Percentiles rank a stretch among this genome's conserved stretches.
These are phyloP conservation scores for Menura novaehollandiae DNA, from an alignment of 2,113 vertebrate genomes.

Conservation along the genomic window DNA sequence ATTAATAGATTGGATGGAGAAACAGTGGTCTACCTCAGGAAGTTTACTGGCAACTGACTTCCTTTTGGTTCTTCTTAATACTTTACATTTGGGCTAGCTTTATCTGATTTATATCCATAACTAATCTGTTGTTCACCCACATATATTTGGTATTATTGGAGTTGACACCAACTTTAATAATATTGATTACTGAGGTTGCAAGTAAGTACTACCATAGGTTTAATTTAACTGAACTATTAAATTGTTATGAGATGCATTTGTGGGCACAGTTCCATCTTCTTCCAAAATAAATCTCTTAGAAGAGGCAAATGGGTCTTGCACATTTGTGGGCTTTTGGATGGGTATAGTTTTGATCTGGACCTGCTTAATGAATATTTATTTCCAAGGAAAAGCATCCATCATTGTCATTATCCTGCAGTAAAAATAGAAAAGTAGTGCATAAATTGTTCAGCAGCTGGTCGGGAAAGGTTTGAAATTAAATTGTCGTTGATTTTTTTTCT, in stretches of 20 bases:
- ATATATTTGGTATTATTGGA: slow-evolving; percentile 43
- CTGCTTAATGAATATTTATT: slow-evolving; percentile 75
- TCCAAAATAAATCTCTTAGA: slow-evolving; percentile 53
- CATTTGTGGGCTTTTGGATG: slow-evolving; percentile 14
- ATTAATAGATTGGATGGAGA: background rate
- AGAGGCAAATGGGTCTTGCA: slow-evolving; percentile 35
- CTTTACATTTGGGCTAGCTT: background rate
- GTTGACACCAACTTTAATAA: slow-evolving; percentile 42
- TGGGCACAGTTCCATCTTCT: slow-evolving; percentile 46
- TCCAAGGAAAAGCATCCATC: slow-evolving; percentile 71
- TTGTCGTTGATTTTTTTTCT: slow-evolving; percentile 69
- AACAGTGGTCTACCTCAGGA: slow-evolving; percentile 3
- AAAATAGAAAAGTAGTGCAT: slow-evolving; percentile 69
- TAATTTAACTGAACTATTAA: slow-evolving; percentile 67
- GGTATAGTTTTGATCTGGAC: slow-evolving; percentile 55
- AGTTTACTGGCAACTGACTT: background rate
- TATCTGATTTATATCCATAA: slow-evolving; percentile 6
- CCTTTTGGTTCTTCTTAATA: slow-evolving; percentile 14
- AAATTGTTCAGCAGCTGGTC: slow-evolving; percentile 64
- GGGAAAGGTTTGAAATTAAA: slow-evolving; percentile 69
- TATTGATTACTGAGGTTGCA: slow-evolving; percentile 59
- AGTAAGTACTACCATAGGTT: slow-evolving; percentile 44
- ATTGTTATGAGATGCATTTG: slow-evolving; percentile 53
- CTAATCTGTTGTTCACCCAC: slow-evolving; percentile 42
- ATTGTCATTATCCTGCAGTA: slow-evolving; percentile 71